Base-by-base conservation (phyloP, 2,797 vertebrate species). In the Bufotes viridis region DNA sequence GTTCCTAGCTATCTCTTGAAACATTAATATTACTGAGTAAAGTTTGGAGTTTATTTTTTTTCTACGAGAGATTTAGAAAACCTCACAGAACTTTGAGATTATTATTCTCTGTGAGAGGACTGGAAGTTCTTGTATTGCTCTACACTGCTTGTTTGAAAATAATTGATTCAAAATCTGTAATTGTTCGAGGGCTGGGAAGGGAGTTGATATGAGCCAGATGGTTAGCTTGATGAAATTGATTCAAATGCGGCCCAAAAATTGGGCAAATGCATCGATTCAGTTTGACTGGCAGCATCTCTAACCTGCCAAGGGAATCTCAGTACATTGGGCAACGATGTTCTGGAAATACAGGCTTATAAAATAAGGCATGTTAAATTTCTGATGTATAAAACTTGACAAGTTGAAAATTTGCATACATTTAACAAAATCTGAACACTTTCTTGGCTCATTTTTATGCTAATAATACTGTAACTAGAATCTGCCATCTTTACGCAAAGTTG, bases 121-220 rank as follows among this genome's bases (percentile, higher is more conserved):
- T 76, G n/a, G 53, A 63, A n/a, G 53, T 72, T 82, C 34, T 18
- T 87, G 24, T 78, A 91, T 63, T 70, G 4, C 75, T 85, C 81
- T 84, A 20, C 81, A 70, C 87, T 92, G 87, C 90, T 90, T 87
- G 84, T 88, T 90, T 80, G 34, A 76, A 74, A 89, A 84, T 26
- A 80, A 82, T 81, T 91, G 82, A 85, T 92, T 92, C 58, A 84
- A 90, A 93, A 87, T 81, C 1, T 82, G 67, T 90, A 90, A 90
- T 93, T 93, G 92, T 91, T 92, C 80, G 60, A 88, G 90, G 87
- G 89, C 89, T 93, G 83, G 89, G 91, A 91, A 92, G 88, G 90
- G 87, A 93, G 88, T 80, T 89, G 81, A 92, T 93, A 92, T 92
- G 89, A 92, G 88, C 90, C 91, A 92, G 92, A 92, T 92, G 91